Percentiles rank a stretch among this genome's conserved stretches.
phyloP scores from a whole-genome alignment of 2,797 vertebrate species.

The Epinephelus malabaricus region DNA sequence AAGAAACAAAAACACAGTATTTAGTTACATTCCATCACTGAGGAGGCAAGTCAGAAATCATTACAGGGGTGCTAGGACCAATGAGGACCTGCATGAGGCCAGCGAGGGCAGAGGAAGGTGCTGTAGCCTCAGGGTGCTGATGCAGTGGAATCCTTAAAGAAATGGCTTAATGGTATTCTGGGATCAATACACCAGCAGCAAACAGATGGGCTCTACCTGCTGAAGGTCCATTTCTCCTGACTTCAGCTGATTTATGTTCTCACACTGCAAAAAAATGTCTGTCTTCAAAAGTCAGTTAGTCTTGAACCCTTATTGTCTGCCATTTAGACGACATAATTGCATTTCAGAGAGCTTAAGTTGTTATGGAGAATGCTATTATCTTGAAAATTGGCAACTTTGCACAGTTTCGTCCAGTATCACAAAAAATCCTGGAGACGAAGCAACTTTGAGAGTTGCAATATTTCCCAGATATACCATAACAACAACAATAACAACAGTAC shows the following conservation, averaged over 20 bases:
- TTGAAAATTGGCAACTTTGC: background rate
- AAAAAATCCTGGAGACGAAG: background rate
- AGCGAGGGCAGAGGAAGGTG: conserved; percentile 32
- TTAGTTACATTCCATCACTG: background rate
- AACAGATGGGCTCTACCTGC: conserved; percentile 73
- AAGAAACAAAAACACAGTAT: background rate
- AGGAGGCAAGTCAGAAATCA: conserved; percentile 38
- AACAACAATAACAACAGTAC: background rate
- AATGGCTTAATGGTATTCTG: conserved; percentile 75
- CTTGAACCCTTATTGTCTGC: conserved; percentile 16
- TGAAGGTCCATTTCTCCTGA: conserved; percentile 59
- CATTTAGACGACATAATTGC: background rate
- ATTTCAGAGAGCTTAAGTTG: conserved; percentile 8
- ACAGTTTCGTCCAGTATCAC: background rate
- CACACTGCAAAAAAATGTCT: conserved; percentile 32
- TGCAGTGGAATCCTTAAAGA: conserved; percentile 73
- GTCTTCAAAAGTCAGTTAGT: conserved; percentile 34
- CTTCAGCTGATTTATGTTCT: conserved; percentile 62
- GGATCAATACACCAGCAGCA: conserved; percentile 73
- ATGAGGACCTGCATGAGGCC: conserved; percentile 23
- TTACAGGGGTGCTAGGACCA: conserved; percentile 31
- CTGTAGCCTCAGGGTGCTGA: conserved; percentile 70
- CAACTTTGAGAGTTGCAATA: background rate
- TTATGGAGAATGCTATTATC: background rate
- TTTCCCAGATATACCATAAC: too few species aligned